Evolutionary conservation across 2,113 vertebrate genomes (phyloP), one percentile per base, ranked within the genome.

Genomic region (Micronycteris hirsuta): DNA sequence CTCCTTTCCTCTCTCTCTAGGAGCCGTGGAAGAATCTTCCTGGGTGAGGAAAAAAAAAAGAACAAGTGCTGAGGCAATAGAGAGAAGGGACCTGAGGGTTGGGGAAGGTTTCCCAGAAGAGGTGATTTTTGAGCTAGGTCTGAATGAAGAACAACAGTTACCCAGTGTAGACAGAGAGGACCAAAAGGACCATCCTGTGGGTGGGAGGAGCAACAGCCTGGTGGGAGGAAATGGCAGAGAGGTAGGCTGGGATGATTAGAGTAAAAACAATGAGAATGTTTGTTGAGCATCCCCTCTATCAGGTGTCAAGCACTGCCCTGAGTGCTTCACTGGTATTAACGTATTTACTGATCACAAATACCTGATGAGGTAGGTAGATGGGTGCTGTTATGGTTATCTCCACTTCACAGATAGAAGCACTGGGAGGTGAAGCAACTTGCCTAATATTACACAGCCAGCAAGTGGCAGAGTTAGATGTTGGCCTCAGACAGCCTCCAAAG

Each of bases 401-500:
- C 12, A 41, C 26, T 43, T 38, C 26, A 58, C 3, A 16, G 12
- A 41, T 24, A 70, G 74, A 76, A 9, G 38, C 74, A 11, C 83
- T 76, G 74, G 91, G 61, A 80, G 26, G 36, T 68, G 17, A 73
- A 67, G 36, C 52, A 86, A 49, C 22, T n/a, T 73, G 61, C 38
- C 52, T 81, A 61, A 85, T 33, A 31, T 93, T 89, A 65, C 95
- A 85, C 73, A 91, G 85, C 71, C 19, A 45, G 24, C 24, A 86
- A 54, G 49, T 22, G 16, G 24, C 43, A 0, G 68, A 52, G 41
- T 85, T 80, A 22, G 26, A 58, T 31, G 61, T 5, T 31, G 52
- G 71, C 85, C 77, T 92, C 87, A 68, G 70, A 45, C 33, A 47
- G 54, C 24, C 74, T 90, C 43, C 8, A 28, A 58, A 73, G 22